phyloP scores from a whole-genome alignment of 2,888 invertebrate genomes.

The Molorchus minor region DNA sequence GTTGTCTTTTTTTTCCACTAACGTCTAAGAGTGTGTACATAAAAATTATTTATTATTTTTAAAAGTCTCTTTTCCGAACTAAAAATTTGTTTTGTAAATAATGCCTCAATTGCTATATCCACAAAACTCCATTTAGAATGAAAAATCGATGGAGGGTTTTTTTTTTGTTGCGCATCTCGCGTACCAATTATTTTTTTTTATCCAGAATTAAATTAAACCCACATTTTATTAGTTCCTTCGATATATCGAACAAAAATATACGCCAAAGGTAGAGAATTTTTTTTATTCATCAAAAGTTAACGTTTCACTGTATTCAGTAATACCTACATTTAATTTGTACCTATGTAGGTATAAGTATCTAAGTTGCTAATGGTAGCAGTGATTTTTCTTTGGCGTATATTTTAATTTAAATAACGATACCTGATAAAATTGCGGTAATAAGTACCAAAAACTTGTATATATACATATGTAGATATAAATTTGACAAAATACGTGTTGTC shows the following conservation, averaged over 20 bases:
- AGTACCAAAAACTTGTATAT: conserved; percentile 55
- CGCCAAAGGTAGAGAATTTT: conserved; percentile 10
- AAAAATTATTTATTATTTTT: conserved; percentile 5
- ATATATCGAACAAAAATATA: conserved; percentile 8
- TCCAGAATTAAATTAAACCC: conserved; percentile 38
- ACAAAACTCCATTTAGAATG: conserved; percentile 38
- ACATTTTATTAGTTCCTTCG: not conserved
- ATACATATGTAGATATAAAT: conserved; percentile 48
- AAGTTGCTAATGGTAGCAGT: too few relatives aligned
- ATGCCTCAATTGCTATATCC: conserved; percentile 37
- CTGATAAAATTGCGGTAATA: conserved; percentile 48
- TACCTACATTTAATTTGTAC: too few relatives aligned
- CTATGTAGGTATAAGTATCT: too few relatives aligned
- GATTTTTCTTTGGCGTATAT: conserved; percentile 16
- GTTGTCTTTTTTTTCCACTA: conserved; percentile 28
- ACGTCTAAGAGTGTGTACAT: conserved; percentile 1
- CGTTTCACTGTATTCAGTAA: too few relatives aligned
- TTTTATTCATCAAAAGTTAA: too few relatives aligned
- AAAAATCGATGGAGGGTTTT: conserved; percentile 34
- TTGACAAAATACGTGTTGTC: conserved; percentile 45
- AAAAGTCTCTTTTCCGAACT: not conserved
- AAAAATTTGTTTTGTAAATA: not conserved
- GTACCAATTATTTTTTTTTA: conserved; percentile 46
- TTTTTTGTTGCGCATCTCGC: conserved; percentile 31
- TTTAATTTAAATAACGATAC: conserved; percentile 44